phyloP scores from a whole-genome alignment of 92 coral and sea anemone genomes.

The Zoanthus sociatus region DNA sequence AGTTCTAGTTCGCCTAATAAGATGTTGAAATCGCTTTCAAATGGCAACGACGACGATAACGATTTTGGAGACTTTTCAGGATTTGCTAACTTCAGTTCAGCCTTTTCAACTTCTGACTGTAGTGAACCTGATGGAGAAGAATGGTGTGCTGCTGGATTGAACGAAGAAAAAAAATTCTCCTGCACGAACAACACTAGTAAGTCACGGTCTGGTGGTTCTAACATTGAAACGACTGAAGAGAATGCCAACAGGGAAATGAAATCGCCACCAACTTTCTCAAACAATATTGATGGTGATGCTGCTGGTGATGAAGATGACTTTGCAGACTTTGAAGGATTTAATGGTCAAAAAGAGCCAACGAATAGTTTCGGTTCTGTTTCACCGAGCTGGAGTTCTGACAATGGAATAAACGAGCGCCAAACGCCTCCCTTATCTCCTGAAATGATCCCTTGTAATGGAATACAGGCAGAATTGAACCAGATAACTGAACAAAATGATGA shows the following conservation, averaged over 20 bases:
- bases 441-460: not conserved
- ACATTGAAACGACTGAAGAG: not conserved
- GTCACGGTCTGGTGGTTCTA: not conserved
- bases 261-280: not conserved
- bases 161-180: not conserved
- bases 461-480: not conserved
- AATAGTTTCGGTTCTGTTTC: constrained; percentile 9
- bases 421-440: not conserved
- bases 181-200: not conserved
- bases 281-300: not conserved
- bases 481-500: not conserved
- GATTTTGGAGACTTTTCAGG: constrained; percentile 74
- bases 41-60: constrained; percentile 22
- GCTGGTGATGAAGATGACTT: constrained; percentile 22
- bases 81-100: constrained; percentile 61
- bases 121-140: not conserved
- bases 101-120: constrained; percentile 3
- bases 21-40: constrained; percentile 38
- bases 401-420: not conserved
- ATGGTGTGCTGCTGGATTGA: not conserved
- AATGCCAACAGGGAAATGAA: not conserved
- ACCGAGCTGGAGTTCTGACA: not conserved
- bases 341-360: not conserved
- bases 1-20: constrained; percentile 34
- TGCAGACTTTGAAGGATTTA: constrained; percentile 52